A percentile compares a stretch with the other conserved stretches of the same genome.
Conservation (phyloP, 2,113 vertebrate genomes). For the Semnornis frantzii region DNA sequence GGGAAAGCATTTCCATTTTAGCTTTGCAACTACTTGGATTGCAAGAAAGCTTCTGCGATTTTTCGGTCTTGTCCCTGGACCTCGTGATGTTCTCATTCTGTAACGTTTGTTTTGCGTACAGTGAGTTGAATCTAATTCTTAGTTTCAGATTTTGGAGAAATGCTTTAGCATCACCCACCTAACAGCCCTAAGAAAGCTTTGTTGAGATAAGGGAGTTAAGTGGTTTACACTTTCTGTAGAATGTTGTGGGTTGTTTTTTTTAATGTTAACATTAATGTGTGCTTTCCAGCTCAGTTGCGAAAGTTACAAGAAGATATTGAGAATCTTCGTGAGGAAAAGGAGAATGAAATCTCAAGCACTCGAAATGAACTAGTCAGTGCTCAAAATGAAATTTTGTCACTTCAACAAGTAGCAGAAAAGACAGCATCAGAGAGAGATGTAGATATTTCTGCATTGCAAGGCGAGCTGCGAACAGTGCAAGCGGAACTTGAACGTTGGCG, state of each 20-base stretch:
- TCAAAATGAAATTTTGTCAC: conserved; percentile 89
- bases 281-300: conserved; percentile 77
- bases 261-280: neutral
- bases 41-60: neutral
- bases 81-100: neutral
- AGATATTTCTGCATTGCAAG: conserved; percentile 86
- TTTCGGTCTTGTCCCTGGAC: neutral
- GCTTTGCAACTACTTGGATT: neutral
- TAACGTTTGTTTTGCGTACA: neutral
- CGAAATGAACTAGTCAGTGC: conserved; percentile 88
- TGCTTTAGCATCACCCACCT: neutral
- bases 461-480: conserved; percentile 82
- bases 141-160: neutral
- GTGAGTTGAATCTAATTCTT: neutral
- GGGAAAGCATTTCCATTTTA: neutral
- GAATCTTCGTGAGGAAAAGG: conserved; percentile 89
- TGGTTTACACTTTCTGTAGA: neutral
- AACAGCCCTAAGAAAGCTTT: neutral
- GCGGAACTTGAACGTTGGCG: conserved; percentile 89
- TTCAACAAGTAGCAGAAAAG: conserved; percentile 87
- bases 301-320: conserved; percentile 92
- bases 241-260: no score
- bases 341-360: conserved; percentile 87
- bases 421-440: conserved; percentile 85
- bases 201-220: neutral